These are phyloP conservation scores for Falco cherrug DNA, from an alignment of 2,797 vertebrate species.

Conservation along the genomic window DNA sequence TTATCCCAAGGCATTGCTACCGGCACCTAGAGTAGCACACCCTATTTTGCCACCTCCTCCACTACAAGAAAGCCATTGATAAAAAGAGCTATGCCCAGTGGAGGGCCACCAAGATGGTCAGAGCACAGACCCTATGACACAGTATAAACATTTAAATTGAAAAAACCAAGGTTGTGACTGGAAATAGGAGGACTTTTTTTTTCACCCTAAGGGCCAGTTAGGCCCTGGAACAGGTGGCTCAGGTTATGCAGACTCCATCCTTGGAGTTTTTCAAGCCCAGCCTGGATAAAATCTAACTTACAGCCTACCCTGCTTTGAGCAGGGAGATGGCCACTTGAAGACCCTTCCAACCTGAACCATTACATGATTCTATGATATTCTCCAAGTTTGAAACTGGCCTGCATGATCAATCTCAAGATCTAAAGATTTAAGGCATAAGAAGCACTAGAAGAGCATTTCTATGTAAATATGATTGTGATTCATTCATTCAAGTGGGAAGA, in stretches of 20 bases:
- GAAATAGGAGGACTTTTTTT: background rate
- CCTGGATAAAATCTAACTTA: background rate
- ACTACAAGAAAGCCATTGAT: background rate
- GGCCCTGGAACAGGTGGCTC: background rate
- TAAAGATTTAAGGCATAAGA: conserved; percentile 1
- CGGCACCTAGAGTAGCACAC: background rate
- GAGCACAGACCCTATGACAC: background rate
- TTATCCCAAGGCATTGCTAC: background rate
- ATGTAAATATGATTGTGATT: conserved; percentile 39
- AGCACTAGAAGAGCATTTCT: background rate
- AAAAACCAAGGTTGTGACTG: background rate
- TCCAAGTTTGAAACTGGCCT: background rate
- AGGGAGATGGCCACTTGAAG: background rate
- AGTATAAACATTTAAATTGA: background rate
- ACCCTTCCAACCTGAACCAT: background rate
- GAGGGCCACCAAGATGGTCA: background rate
- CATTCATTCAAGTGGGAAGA: background rate
- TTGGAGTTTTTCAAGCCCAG: background rate
- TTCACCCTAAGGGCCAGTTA: background rate
- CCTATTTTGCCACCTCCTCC: background rate
- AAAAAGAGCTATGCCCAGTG: background rate
- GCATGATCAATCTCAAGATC: background rate
- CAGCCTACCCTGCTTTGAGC: background rate
- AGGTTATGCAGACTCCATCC: background rate
- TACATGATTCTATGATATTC: background rate